A percentile compares a stretch with the other conserved stretches of the same genome.
phyloP scores from a whole-genome alignment of 2,113 vertebrate species.

The Podarcis raffonei region DNA sequence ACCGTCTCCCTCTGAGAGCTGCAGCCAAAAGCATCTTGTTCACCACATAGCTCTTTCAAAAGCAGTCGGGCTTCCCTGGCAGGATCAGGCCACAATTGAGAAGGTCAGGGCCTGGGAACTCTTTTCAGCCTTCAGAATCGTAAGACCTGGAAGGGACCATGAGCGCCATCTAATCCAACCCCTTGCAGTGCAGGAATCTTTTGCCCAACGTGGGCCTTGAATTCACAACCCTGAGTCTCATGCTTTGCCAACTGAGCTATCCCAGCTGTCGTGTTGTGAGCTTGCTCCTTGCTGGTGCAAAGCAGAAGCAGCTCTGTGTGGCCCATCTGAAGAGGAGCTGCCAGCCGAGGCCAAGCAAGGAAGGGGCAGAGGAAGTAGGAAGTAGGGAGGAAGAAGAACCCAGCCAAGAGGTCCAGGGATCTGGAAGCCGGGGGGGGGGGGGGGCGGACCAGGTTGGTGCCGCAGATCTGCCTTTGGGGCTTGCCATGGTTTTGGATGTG shows the following conservation, averaged over 20 bases:
- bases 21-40: background rate
- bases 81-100: fast-evolving
- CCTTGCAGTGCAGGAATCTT: no score
- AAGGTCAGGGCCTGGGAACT: no score
- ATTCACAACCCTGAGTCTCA: no score
- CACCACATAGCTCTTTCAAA: background rate
- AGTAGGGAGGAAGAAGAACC: background rate
- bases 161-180: no score
- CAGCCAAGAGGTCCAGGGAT: background rate
- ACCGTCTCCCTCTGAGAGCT: fast-evolving
- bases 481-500: background rate
- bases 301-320: background rate
- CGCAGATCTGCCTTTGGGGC: background rate
- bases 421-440: no score
- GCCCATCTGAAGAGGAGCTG: background rate
- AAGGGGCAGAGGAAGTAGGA: background rate
- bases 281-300: no score
- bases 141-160: no score
- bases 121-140: no score
- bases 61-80: fast-evolving
- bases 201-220: no score
- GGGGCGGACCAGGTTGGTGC: no score
- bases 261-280: no score
- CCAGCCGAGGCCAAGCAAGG: background rate
- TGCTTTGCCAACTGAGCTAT: no score